Evolutionary conservation across 2,113 vertebrate species (phyloP), one percentile per base, ranked within the genome.

Genomic region (Aspidoscelis tigris): DNA sequence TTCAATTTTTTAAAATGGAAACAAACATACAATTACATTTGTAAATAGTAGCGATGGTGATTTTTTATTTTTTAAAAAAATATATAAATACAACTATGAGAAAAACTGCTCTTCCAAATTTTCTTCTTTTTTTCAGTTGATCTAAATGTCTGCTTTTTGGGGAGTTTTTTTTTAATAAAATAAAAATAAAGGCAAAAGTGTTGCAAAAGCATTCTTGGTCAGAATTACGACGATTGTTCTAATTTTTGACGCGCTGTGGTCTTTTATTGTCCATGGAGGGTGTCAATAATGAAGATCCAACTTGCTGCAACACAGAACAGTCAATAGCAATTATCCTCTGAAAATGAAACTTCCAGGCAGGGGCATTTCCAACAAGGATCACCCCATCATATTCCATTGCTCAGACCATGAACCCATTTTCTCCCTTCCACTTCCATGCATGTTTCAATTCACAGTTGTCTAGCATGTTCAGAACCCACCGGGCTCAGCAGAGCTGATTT

Each of bases 281-380:
- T 79, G 71, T 43, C 78, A 75, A 24, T 64, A 76, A 79, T 80
- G 82, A 84, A 89, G 41, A 78, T 81, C 55, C 69, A 61, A 89
- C 79, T 89, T 89, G 68, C 80, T 90, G 76, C 41, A 80, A 81
- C 2, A 2, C 53, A 64, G 81, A 78, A 87, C 77, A 82, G 50
- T 87, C 24, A 84, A 89, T 87, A 87, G 90, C 83, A 83, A 72
- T 76, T 50, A 72, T 71, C 85, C 43, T 73, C 88, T 86, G 75
- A 87, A 89, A 88, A 71, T 24, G 85, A 77, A 90, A 79, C 55
- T 81, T 81, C 78, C 73, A 87, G 89, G 47, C 47, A 50, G 47
- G 47, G 47, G 47, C 47, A 50, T 5, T 9, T 50, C 47, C 47
- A 50, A 9, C 47, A 50, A 9, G 47, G 47, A 50, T 5, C 5